Evolutionary conservation across 2,888 invertebrate species (phyloP), one percentile per base, ranked within the genome.

Genomic region (Cenopis cana): DNA sequence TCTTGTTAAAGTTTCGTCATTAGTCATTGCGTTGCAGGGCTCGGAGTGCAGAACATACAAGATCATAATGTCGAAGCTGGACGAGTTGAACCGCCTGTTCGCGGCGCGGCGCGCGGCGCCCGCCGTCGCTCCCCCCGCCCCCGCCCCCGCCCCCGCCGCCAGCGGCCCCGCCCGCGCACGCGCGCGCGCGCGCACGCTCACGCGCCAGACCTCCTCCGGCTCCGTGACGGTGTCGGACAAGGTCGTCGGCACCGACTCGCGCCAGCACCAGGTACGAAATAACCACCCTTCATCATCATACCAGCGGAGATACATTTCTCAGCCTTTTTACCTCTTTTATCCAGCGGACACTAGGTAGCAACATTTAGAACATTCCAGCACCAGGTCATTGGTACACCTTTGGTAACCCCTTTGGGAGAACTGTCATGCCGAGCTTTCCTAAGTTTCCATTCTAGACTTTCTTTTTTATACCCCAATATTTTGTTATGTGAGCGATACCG

Each of bases 31-130:
- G 62, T 50, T 17, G 0, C 81, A 90, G 90, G 76, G 82, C 17
- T 83, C 87, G 9, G 87, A 91, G 54, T 91, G 88, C 79, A 89
- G 88, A 73, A 92, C 92, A 0, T 92, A 92, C 84, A 89, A 91
- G 80, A 88, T 92, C 69, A 91, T 92, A 78, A 89, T 91, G 89
- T 83, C 78, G 33, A 91, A 90, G 77, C 74, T 92, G 75, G 91
- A 91, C 77, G 91, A 92, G 76, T 69, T 92, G 75, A 85, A 85
- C 77, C 85, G 83, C 0, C 62, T 86, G 77, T 86, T 88, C 74
- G 78, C 77, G 24, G 74, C 77, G 60, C 81, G 82, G 20, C 77
- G 73, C 60, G 38, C 68, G 3, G 72, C 68, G 55, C 76, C 74
- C 29, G 62, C 69, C 24, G 76, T 56, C 73, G 64, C 33, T 73